Conservation (phyloP, 2,888 invertebrate species). For the Acleris cristana region DNA sequence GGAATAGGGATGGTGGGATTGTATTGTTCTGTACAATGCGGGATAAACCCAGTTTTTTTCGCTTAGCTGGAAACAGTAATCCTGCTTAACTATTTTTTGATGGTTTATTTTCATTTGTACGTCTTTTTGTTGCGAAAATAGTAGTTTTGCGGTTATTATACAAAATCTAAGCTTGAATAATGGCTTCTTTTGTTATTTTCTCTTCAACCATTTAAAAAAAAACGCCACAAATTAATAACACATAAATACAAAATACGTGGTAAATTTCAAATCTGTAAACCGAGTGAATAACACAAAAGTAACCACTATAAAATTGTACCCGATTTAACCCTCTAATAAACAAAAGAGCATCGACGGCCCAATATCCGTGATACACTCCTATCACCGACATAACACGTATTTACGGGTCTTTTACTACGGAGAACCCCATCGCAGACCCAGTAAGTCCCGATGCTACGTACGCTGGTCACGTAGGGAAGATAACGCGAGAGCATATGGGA, state of each 20-base stretch:
- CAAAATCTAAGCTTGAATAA: conserved; percentile 1
- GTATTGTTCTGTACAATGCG: conserved; percentile 52
- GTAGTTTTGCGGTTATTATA: conserved; percentile 9
- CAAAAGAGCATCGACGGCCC: conserved; percentile 6
- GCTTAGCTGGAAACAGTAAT: conserved; percentile 26
- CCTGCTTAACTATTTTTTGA: conserved; percentile 27
- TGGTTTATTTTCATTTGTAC: conserved; percentile 20
- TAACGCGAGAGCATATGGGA: conserved; percentile 54
- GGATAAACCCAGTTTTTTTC: conserved; percentile 42
- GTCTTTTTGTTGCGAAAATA: not conserved
- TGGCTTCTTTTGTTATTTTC: not conserved
- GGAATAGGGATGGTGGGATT: conserved; percentile 67
- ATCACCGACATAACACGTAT: conserved; percentile 24
- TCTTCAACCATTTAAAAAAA: too few species aligned
- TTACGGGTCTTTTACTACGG: conserved; percentile 38
- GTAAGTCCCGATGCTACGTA: conserved; percentile 45
- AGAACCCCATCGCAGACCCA: conserved; percentile 44
- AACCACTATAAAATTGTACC: too few species aligned
- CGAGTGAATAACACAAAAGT: too few species aligned
- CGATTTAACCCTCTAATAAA: not conserved
- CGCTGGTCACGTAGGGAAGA: conserved; percentile 58
- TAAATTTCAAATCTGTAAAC: too few species aligned
- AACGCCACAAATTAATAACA: too few species aligned
- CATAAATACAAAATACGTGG: too few species aligned
- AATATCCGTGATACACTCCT: not conserved